These are phyloP conservation scores for Ennomos erosarius DNA, from an alignment of 2,888 invertebrate genomes.

Conservation along the genomic window DNA sequence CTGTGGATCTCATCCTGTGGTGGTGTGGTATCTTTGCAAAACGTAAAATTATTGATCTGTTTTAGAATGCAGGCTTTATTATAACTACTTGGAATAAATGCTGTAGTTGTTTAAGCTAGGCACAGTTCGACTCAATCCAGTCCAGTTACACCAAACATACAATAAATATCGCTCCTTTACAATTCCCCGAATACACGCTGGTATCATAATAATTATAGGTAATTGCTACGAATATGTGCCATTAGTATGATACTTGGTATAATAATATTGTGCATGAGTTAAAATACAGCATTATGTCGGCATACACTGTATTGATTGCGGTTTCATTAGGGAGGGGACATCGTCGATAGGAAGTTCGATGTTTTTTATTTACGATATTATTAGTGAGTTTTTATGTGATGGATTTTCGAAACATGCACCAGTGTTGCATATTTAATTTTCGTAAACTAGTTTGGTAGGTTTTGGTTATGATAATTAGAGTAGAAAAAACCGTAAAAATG, in stretches of 20 bases:
- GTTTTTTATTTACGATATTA: no score
- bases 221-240: neutral
- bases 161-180: slow-evolving; percentile 35
- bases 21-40: no score
- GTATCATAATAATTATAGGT: slow-evolving; percentile 29
- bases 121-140: slow-evolving; percentile 1
- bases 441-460: no score
- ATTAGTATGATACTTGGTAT: slow-evolving; percentile 14
- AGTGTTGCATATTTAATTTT: no score
- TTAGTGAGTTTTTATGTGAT: no score
- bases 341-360: slow-evolving; percentile 5
- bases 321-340: slow-evolving; percentile 20
- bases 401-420: no score
- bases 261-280: slow-evolving; percentile 10
- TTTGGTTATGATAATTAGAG: no score
- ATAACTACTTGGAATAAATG: neutral
- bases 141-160: slow-evolving; percentile 19
- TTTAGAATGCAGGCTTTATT: no score
- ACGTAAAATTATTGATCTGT: no score
- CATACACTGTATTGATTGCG: slow-evolving; percentile 31
- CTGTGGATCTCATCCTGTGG: no score
- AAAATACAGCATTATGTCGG: slow-evolving; percentile 30
- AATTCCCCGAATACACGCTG: slow-evolving; percentile 27
- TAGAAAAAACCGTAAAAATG: no score
- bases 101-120: neutral